Conservation (phyloP, 2,113 vertebrate species). For the Sturnus vulgaris region DNA sequence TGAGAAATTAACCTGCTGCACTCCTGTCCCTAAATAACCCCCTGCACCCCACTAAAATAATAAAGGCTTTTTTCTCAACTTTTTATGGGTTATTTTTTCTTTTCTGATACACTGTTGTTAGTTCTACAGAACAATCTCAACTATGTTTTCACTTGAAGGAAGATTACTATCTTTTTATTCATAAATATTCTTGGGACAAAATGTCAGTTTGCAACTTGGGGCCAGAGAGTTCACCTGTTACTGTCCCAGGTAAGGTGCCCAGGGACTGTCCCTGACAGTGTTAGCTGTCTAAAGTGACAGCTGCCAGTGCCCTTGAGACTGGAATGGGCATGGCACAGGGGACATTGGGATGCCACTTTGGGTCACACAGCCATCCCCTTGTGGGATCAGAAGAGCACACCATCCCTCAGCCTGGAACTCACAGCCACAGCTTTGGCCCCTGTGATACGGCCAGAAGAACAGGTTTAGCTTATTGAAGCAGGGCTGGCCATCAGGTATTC, state of each 20-base stretch:
- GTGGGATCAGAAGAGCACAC: neutral
- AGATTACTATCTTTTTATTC: neutral
- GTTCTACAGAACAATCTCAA: neutral
- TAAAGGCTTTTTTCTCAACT: neutral
- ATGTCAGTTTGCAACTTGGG: neutral
- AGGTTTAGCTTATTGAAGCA: neutral
- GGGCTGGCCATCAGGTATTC: neutral
- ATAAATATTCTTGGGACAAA: neutral
- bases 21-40: neutral
- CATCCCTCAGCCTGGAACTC: rapidly evolving
- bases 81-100: neutral
- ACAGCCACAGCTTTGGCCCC: neutral
- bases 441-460: neutral
- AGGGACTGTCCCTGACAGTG: neutral
- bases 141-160: neutral
- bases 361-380: neutral
- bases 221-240: rapidly evolving
- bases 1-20: neutral
- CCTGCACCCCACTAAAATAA: neutral
- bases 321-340: neutral
- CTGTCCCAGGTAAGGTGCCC: neutral
- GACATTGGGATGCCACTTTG: neutral
- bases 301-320: neutral
- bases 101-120: neutral
- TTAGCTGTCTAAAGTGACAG: neutral